A percentile compares a stretch with the other conserved stretches of the same genome.
phyloP scores from a whole-genome alignment of 2,113 vertebrate species.

The Ceuthmochares aereus region DNA sequence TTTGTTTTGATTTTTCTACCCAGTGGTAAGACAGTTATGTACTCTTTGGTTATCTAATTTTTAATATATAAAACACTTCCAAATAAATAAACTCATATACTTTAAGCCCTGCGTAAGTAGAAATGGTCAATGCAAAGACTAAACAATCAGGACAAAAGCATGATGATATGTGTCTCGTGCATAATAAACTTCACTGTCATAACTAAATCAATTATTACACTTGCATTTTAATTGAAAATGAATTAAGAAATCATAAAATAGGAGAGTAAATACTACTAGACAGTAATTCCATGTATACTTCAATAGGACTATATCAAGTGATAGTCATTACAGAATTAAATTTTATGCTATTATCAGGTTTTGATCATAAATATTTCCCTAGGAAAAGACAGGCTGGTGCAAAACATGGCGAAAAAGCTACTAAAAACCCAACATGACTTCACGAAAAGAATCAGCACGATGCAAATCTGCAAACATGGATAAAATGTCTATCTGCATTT shows the following conservation, averaged over 20 bases:
- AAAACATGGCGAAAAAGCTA: not conserved
- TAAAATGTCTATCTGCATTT: not conserved
- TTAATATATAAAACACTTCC: not conserved
- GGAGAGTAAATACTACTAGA: not conserved
- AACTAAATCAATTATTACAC: not conserved
- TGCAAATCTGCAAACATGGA: not conserved
- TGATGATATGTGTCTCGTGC: not conserved
- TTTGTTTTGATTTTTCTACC: rapidly evolving
- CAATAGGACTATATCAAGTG: not conserved
- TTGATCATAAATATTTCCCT: not conserved
- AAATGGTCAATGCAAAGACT: not conserved
- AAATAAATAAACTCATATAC: not conserved
- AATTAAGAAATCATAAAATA: not conserved
- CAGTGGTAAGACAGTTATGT: not conserved
- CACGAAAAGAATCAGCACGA: not conserved
- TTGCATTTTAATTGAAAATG: not conserved
- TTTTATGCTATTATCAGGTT: not conserved
- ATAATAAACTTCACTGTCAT: not conserved
- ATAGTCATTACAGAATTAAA: not conserved
- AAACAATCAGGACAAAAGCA: not conserved
- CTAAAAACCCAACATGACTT: not conserved
- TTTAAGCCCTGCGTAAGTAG: not conserved
- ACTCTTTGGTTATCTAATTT: not conserved
- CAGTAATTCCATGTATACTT: not conserved
- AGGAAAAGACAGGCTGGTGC: not conserved